Base-by-base conservation (phyloP, 2,797 vertebrate species). In the Girardinus metallicus region DNA sequence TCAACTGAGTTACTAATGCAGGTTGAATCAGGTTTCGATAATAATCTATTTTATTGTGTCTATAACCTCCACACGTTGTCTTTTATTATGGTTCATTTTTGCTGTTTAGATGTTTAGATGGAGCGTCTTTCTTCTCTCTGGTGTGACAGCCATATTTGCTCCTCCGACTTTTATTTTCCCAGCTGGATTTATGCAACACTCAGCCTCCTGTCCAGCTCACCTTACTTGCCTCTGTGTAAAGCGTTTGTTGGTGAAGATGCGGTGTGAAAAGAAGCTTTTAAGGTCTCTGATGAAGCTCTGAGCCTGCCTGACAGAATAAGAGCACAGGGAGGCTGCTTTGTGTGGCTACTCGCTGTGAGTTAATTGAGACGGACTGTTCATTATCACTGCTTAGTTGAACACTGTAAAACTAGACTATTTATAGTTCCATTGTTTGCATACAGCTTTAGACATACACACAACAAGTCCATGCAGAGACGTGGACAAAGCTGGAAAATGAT, bases 291-390 rank as follows among this genome's bases (percentile, higher is more conserved):
- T 91, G 89, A 86, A 89, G 86, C 77, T 82, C 83, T 90, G 89
- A 93, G 90, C 88, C 84, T 72, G 76, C 71, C 60, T 88, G 82
- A 83, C 82, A 83, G 86, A 90, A 81, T 87, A 89, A 83, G 85
- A 91, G 82, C 80, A 89, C 86, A 83, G 86, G 80, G 49, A 88
- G 87, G 85, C 79, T 4, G 34, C 80, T 81, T 9, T 86, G 79
- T 86, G 77, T 75, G 74, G 75, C 82, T 73, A 83, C 92, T 83
- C 82, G 80, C 87, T 80, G 83, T 79, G 87, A 86, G 75, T 86
- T 94, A 91, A 93, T 93, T 91, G 80, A 89, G 89, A 89, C 81
- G 57, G 91, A 91, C 89, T 70, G 86, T 86, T 91, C 87, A 91
- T 94, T 92, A 87, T 87, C 76, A 55, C 83, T 87, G 89, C 88